Conservation (phyloP, 2,797 vertebrate species). For the Microcaecilia unicolor region DNA sequence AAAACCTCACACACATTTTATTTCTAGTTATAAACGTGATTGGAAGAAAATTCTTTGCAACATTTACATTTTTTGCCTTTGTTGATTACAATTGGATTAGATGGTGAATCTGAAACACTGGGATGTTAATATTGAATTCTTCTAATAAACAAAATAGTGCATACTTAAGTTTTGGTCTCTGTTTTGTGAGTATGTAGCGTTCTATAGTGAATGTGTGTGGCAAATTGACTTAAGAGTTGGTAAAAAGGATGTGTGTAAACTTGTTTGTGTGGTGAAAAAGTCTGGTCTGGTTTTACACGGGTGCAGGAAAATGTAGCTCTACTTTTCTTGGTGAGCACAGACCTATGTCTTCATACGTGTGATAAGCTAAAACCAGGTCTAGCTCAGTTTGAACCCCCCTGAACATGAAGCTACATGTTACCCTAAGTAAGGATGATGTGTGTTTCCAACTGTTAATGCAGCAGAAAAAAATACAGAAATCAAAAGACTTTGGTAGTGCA, state of each 20-base stretch:
- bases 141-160: slow-evolving; percentile 62
- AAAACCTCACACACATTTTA: slow-evolving; percentile 40
- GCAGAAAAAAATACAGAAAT: too few relatives aligned
- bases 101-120: slow-evolving; percentile 49
- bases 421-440: too few relatives aligned
- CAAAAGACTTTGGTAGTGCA: too few relatives aligned
- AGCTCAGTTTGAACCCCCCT: too few relatives aligned
- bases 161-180: slow-evolving; percentile 35
- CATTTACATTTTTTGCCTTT: slow-evolving; percentile 50
- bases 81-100: slow-evolving; percentile 59
- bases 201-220: background rate
- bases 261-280: too few relatives aligned
- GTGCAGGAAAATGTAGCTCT: too few relatives aligned
- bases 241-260: background rate
- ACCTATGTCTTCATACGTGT: too few relatives aligned
- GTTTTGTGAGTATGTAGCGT: slow-evolving; percentile 36
- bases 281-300: too few relatives aligned
- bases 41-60: slow-evolving; percentile 50
- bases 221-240: background rate
- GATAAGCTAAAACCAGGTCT: too few relatives aligned
- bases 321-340: too few relatives aligned
- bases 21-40: slow-evolving; percentile 37
- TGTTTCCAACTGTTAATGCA: too few relatives aligned
- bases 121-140: slow-evolving; percentile 65
- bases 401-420: too few relatives aligned